A percentile compares a stretch with the other conserved stretches of the same genome.
Evolutionary conservation across 2,888 invertebrate species (phyloP).

Genomic region (Campaea margaritaria): DNA sequence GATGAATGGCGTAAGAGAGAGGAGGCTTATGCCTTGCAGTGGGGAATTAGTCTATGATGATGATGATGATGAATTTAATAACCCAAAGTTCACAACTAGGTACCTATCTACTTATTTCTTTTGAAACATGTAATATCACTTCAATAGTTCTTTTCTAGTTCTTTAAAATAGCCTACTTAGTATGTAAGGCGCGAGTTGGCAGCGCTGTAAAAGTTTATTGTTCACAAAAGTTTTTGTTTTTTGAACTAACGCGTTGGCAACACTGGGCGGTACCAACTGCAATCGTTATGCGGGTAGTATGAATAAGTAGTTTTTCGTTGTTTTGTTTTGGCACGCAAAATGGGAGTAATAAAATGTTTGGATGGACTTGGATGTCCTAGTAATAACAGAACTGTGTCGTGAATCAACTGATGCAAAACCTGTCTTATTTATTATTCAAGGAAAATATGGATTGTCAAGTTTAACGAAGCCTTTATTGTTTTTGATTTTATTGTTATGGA

Average conservation of each 20-base stretch:
- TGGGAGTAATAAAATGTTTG: background rate
- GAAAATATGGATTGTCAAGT: too few species aligned
- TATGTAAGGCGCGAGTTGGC: conserved; percentile 26
- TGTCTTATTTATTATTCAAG: too few species aligned
- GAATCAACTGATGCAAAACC: too few species aligned
- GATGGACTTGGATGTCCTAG: background rate
- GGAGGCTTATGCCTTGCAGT: too few species aligned
- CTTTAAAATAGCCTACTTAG: conserved; percentile 9
- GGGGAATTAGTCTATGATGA: too few species aligned
- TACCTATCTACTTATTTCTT: background rate
- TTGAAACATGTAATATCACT: background rate
- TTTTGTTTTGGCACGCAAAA: conserved; percentile 17
- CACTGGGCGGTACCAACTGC: conserved; percentile 20
- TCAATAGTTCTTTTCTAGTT: background rate
- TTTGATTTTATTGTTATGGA: too few species aligned
- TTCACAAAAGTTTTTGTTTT: conserved; percentile 36
- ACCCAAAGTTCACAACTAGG: too few species aligned
- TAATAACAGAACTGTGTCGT: background rate
- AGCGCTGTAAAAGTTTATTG: conserved; percentile 39
- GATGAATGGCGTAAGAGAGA: too few species aligned
- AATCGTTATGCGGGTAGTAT: conserved; percentile 31
- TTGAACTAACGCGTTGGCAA: conserved; percentile 36
- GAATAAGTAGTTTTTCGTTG: conserved; percentile 27
- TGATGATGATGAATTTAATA: too few species aligned
- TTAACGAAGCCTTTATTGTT: too few species aligned